A percentile compares a stretch with the other conserved stretches of the same genome.
Evolutionary conservation across 2,113 vertebrate species (phyloP).

Genomic region (Spilogale gracilis): DNA sequence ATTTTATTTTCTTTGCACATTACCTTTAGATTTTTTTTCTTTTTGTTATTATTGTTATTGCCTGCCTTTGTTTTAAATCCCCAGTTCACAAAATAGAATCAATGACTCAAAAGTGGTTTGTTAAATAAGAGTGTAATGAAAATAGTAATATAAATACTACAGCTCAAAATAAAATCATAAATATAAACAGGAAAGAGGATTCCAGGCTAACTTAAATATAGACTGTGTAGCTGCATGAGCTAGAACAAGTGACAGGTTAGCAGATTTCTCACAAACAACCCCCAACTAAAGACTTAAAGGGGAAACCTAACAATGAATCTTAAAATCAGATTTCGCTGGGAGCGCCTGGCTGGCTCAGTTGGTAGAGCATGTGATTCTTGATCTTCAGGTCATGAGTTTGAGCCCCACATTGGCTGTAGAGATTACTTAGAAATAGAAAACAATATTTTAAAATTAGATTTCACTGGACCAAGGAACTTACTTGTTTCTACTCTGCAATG

Average conservation of each 20-base stretch:
- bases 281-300: not conserved
- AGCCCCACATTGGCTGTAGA: not conserved
- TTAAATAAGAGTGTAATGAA: conserved; percentile 30
- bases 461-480: not conserved
- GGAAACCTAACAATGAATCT: not conserved
- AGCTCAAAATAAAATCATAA: conserved; percentile 63
- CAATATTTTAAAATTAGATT: not conserved
- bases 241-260: not conserved
- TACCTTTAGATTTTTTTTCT: not conserved
- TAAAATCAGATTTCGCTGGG: not conserved
- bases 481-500: not conserved
- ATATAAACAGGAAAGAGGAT: conserved; percentile 51
- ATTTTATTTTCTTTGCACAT: conserved; percentile 21
- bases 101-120: conserved; percentile 14
- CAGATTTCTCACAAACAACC: not conserved
- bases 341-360: not conserved
- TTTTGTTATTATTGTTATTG: not conserved
- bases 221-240: not conserved
- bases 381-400: not conserved
- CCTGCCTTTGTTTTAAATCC: not conserved
- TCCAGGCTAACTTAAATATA: conserved; percentile 33
- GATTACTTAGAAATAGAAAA: not conserved
- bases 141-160: conserved; percentile 38
- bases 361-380: not conserved
- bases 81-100: not conserved